phyloP scores from a whole-genome alignment of 1,140 invertebrate genomes.

The Drosophila albomicans region DNA sequence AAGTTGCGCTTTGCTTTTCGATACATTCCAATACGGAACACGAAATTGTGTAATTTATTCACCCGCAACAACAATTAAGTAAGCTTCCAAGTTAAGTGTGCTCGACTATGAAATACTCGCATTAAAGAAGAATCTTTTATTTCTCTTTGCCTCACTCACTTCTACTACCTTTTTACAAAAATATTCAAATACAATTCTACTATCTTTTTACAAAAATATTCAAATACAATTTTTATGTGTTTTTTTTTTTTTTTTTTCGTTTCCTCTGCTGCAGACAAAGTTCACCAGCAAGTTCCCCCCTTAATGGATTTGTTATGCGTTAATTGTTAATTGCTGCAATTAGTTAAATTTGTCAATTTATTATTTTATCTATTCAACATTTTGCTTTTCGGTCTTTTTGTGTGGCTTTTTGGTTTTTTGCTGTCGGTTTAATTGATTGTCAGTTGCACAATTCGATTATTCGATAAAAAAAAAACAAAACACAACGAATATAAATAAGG shows the following conservation, averaged over 20 bases:
- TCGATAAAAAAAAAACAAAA: background rate
- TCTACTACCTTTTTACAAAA: too few relatives aligned
- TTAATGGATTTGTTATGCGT: constrained; percentile 33
- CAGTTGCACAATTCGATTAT: background rate
- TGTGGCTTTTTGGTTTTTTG: constrained; percentile 1
- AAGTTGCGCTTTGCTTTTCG: constrained; percentile 15
- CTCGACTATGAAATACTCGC: too few relatives aligned
- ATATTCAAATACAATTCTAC: too few relatives aligned
- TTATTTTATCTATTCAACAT: constrained; percentile 10
- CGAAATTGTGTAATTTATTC: constrained; percentile 38
- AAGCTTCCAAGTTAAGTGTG: background rate
- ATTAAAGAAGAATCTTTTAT: too few relatives aligned
- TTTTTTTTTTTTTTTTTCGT: too few relatives aligned
- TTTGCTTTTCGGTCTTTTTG: background rate
- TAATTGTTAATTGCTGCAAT: constrained; percentile 24
- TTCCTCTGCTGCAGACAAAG: background rate
- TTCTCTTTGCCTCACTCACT: too few relatives aligned
- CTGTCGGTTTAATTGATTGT: constrained; percentile 4
- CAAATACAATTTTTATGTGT: too few relatives aligned
- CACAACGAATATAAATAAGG: background rate
- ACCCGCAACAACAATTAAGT: background rate
- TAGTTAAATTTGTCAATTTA: constrained; percentile 29
- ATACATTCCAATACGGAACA: constrained; percentile 38
- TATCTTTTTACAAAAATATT: too few relatives aligned
- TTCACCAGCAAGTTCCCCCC: background rate